phyloP scores from a whole-genome alignment of 2,113 vertebrate species.

The Chloroceryle aenea region DNA sequence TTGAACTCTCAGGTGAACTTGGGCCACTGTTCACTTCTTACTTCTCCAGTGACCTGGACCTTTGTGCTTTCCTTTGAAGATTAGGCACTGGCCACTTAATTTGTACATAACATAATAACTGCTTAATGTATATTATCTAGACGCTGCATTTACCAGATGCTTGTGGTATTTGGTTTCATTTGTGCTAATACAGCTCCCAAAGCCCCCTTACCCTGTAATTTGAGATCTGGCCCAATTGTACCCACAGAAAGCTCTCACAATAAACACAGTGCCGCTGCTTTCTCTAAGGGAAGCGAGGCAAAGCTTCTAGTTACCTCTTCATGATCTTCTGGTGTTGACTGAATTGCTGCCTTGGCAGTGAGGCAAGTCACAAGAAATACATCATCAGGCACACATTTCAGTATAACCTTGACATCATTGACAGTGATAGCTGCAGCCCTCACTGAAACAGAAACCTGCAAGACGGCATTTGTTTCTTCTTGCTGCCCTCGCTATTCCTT shows the following conservation, averaged over 20 bases:
- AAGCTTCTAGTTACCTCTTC: constrained; percentile 15
- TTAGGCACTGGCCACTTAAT: neutral
- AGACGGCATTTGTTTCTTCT: constrained; percentile 15
- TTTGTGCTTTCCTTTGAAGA: neutral
- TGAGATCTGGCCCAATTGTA: neutral
- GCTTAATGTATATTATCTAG: neutral
- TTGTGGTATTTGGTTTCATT: neutral
- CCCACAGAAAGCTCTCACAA: neutral
- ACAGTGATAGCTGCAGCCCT: constrained; percentile 45
- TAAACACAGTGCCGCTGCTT: neutral
- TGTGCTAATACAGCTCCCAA: neutral
- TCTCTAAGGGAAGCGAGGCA: neutral
- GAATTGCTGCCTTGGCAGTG: constrained; percentile 37
- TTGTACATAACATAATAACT: neutral
- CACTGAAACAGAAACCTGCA: constrained; percentile 54
- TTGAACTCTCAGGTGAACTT: neutral
- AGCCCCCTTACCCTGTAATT: neutral
- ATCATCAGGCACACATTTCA: constrained; percentile 29
- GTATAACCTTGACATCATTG: constrained; percentile 52
- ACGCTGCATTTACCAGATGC: neutral
- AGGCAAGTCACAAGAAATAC: constrained; percentile 65
- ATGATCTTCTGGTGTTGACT: neutral
- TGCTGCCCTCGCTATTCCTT: constrained; percentile 22
- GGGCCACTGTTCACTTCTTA: neutral
- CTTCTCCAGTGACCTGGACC: neutral